Conservation (phyloP, 2,888 invertebrate species). For the Yponomeuta cagnagella region DNA sequence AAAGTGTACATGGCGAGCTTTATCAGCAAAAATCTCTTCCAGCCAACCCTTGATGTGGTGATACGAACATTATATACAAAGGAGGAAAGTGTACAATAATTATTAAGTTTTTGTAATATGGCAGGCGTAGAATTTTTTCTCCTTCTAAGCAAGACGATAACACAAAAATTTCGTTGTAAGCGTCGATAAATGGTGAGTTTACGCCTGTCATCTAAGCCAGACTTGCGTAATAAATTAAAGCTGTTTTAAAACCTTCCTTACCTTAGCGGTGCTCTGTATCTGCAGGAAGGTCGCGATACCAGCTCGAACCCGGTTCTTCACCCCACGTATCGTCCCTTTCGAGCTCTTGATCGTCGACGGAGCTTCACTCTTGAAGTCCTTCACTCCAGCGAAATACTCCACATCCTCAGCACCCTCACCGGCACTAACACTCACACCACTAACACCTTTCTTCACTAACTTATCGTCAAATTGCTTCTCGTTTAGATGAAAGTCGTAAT, state of each 20-base stretch:
- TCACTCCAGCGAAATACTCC: slow-evolving; percentile 87
- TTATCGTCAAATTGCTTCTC: slow-evolving; percentile 77
- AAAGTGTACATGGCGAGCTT: too few species aligned
- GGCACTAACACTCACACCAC: slow-evolving; percentile 54
- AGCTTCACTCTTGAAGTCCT: slow-evolving; percentile 79
- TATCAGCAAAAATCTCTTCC: too few species aligned
- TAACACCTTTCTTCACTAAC: slow-evolving; percentile 58
- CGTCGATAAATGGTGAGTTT: too few species aligned
- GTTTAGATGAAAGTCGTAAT: slow-evolving; percentile 88
- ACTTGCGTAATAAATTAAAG: too few species aligned
- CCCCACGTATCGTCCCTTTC: slow-evolving; percentile 94
- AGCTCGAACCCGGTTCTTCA: slow-evolving; percentile 94
- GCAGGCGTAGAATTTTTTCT: too few species aligned
- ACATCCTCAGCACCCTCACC: slow-evolving; percentile 67
- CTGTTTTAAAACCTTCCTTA: slow-evolving; percentile 54
- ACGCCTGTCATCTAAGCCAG: too few species aligned
- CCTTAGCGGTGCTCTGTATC: slow-evolving; percentile 87
- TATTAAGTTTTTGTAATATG: too few species aligned
- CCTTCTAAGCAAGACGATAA: too few species aligned
- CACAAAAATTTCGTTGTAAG: too few species aligned
- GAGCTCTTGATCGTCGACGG: slow-evolving; percentile 91
- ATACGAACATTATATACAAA: too few species aligned
- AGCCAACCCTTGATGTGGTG: too few species aligned
- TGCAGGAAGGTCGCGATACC: slow-evolving; percentile 97
- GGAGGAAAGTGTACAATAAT: too few species aligned